Evolutionary conservation across 2,888 invertebrate genomes (phyloP), one percentile per base, ranked within the genome.

Genomic region (Merodon equestris): DNA sequence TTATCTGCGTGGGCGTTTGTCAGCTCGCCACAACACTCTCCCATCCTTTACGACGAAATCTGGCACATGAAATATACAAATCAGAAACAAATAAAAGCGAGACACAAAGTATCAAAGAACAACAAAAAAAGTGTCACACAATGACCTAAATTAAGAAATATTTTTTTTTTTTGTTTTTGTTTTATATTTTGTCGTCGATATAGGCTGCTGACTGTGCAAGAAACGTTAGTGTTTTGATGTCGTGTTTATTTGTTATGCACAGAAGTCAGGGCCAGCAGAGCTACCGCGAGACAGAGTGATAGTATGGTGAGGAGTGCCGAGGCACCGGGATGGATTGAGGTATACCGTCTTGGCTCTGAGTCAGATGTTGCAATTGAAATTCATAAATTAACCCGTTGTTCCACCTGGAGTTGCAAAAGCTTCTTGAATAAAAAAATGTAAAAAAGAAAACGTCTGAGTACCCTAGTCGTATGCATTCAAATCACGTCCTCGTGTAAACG

Each of bases 341-440:
- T 7, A 7, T 4, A 27, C 7, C 7, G 27, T 27, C 27, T 27
- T 27, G 48, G 19, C 48, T 54, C 61, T 70, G 70, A 70, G 27
- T 61, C 70, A 70, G 70, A 70, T 38, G 61, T 27, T 53, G 70
- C 42, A 70, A 61, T 70, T 70, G 70, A 61, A 70, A 70, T 70
- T 70, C 70, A 60, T 51, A 60, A 58, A 38, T 45, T 53, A 64
- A 64, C 47, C 47, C 48, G 56, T 56, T 48, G 18, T 19, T 9
- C 27, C 27, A 27, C 27, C 27, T 27, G 27, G 27, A 4, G 27
- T 27, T 27, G 27, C 27, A 27, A 27, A 27, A 27, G 27, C 27
- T 27, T 2, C 27, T 2, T 27, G 27, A 27, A 27, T 27, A 27
- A 27, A 27, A 27, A 27, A 27, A 27, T 2, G n/a, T n/a, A 40